A percentile compares a stretch with the other conserved stretches of the same genome.
Evolutionary conservation across 35 echinoderm and acorn worm genomes (phyloP).

Genomic region (Stichopus chloronotus): DNA sequence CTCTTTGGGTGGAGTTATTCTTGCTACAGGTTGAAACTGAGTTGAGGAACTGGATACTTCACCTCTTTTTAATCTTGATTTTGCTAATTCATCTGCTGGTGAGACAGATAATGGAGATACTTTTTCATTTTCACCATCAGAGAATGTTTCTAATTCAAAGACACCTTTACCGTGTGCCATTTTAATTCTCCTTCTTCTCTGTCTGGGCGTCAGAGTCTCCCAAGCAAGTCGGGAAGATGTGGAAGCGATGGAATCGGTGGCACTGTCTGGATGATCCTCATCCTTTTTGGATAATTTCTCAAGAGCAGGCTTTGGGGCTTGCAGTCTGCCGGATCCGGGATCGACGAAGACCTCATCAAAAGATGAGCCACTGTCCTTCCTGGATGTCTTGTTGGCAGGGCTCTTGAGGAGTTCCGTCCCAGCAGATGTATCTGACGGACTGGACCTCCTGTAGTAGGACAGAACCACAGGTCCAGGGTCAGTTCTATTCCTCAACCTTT

Average conservation of each 20-base stretch:
- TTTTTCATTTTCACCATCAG: constrained; percentile 43
- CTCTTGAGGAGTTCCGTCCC: constrained; percentile 39
- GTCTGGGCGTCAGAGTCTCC: constrained; percentile 85
- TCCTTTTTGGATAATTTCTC: constrained; percentile 26
- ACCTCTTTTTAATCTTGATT: constrained; percentile 3
- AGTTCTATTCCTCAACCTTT: constrained; percentile 72
- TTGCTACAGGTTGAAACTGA: constrained; percentile 6
- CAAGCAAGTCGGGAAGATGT: constrained; percentile 79
- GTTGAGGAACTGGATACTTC: constrained; percentile 2
- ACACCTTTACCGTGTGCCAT: constrained; percentile 62
- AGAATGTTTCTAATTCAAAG: constrained; percentile 42
- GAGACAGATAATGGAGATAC: neutral
- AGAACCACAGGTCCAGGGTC: constrained; percentile 74
- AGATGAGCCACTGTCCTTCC: constrained; percentile 55
- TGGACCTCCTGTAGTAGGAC: constrained; percentile 47
- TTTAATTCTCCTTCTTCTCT: constrained; percentile 77
- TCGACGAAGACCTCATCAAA: constrained; percentile 46
- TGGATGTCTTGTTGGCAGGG: neutral
- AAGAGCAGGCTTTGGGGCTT: constrained; percentile 13
- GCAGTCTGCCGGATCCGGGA: constrained; percentile 19
- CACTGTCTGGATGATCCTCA: constrained; percentile 69
- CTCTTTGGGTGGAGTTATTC: constrained; percentile 16
- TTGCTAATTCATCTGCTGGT: neutral
- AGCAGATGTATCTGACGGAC: constrained; percentile 47
- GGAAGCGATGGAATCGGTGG: constrained; percentile 45